A percentile compares a stretch with the other conserved stretches of the same genome.
Conservation (phyloP, 2,888 invertebrate species). For the Papilio demoleus region DNA sequence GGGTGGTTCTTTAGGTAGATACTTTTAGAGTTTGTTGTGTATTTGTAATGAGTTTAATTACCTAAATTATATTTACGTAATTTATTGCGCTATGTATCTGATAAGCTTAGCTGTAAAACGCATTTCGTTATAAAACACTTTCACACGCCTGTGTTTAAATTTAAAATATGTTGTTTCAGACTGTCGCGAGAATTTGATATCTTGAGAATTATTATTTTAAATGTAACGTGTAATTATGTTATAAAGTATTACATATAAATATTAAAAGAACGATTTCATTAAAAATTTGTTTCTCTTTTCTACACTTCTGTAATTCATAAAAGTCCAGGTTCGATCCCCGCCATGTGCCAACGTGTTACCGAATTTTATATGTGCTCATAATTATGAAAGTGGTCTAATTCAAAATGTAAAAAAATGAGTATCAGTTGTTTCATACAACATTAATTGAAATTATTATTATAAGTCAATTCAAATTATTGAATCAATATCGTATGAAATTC, state of each 20-base stretch:
- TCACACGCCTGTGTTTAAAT: constrained; percentile 74
- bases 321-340: too few species aligned
- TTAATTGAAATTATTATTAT: too few species aligned
- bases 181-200: constrained; percentile 78
- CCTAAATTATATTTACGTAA: constrained; percentile 83
- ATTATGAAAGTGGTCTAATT: too few species aligned
- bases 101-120: constrained; percentile 73
- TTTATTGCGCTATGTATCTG: constrained; percentile 76
- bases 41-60: constrained; percentile 69
- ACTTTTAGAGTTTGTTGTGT: constrained; percentile 66
- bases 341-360: too few species aligned
- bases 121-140: constrained; percentile 76
- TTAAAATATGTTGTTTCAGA: constrained; percentile 72
- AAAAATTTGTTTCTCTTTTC: constrained; percentile 56
- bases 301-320: too few species aligned
- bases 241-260: constrained; percentile 83
- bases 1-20: constrained; percentile 43
- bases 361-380: too few species aligned
- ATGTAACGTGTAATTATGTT: constrained; percentile 83
- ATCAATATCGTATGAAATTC: too few species aligned
- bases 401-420: too few species aligned
- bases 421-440: too few species aligned
- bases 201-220: constrained; percentile 82
- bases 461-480: too few species aligned
- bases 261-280: constrained; percentile 81